These are phyloP conservation scores for Atrichornis clamosus DNA, from an alignment of 2,113 vertebrate genomes.

Conservation along the genomic window DNA sequence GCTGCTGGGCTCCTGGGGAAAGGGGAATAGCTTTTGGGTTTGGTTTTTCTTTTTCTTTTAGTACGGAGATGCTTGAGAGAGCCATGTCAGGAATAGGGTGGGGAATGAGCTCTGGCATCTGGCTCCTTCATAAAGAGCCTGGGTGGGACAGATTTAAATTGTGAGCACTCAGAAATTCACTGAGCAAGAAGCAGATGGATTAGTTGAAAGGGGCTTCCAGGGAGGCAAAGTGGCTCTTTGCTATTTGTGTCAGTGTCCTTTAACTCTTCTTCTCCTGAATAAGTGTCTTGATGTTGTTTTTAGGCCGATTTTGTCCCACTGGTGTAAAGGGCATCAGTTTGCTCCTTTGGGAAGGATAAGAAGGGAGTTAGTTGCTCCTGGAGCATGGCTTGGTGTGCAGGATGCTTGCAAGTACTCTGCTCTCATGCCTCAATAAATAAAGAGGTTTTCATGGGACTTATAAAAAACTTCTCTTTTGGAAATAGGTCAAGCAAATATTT, in stretches of 20 bases:
- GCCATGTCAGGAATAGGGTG: not conserved
- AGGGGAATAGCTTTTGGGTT: not conserved
- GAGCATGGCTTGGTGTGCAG: fast-evolving
- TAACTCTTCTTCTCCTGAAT: not conserved
- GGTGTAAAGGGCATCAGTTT: not conserved
- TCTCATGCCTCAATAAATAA: not conserved
- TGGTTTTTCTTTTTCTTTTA: not conserved
- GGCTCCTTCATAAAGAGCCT: not conserved
- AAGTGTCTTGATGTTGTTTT: not conserved
- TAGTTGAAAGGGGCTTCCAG: not conserved
- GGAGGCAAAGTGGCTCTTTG: fast-evolving
- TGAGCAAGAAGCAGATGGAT: not conserved
- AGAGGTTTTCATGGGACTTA: conserved; percentile 2
- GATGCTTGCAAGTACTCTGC: not conserved
- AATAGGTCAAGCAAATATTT: conserved; percentile 28
- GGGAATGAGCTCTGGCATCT: not conserved
- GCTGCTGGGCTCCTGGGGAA: not conserved
- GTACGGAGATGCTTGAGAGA: not conserved
- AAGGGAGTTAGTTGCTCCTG: not conserved
- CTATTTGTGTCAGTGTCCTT: fast-evolving
- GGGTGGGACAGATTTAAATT: not conserved
- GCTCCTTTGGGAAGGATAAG: not conserved
- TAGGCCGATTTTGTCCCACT: not conserved
- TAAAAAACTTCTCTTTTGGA: not conserved
- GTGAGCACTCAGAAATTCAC: not conserved